Percentiles rank a stretch among this genome's conserved stretches.
Conservation (phyloP, 2,113 vertebrate species). For the Erythrocercus mccallii region DNA sequence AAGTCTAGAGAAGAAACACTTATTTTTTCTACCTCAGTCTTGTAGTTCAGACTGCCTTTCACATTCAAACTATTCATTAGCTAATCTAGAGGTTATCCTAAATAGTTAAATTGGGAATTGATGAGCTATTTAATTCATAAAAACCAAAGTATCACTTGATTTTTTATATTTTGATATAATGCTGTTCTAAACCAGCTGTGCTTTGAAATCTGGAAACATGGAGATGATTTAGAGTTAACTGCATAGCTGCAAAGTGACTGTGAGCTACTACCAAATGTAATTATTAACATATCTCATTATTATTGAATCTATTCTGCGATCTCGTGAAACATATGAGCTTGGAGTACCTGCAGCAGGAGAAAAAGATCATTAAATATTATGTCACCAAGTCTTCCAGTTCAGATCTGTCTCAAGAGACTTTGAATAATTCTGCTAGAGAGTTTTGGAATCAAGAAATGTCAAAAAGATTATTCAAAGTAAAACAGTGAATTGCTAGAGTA, state of each 20-base stretch:
- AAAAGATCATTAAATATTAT: neutral
- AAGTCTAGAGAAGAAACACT: neutral
- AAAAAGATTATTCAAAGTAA: constrained; percentile 43
- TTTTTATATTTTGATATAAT: neutral
- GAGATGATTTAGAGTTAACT: neutral
- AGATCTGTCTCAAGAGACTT: neutral
- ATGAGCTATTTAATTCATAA: neutral
- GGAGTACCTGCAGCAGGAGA: neutral
- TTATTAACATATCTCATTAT: neutral
- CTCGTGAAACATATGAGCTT: neutral
- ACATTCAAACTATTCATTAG: neutral
- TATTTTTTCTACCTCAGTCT: neutral
- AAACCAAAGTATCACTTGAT: neutral
- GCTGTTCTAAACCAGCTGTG: neutral
- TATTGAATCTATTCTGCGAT: neutral
- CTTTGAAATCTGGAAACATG: neutral
- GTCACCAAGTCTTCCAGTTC: neutral
- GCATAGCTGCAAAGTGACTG: neutral
- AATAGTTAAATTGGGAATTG: neutral
- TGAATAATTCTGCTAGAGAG: neutral
- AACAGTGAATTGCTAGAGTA: constrained; percentile 12
- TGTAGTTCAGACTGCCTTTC: neutral
- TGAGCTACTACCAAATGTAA: neutral
- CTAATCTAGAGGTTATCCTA: neutral
- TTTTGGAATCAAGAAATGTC: constrained; percentile 17